Evolutionary conservation across 2,113 vertebrate genomes (phyloP), one percentile per base, ranked within the genome.

Genomic region (Alligator sinensis): DNA sequence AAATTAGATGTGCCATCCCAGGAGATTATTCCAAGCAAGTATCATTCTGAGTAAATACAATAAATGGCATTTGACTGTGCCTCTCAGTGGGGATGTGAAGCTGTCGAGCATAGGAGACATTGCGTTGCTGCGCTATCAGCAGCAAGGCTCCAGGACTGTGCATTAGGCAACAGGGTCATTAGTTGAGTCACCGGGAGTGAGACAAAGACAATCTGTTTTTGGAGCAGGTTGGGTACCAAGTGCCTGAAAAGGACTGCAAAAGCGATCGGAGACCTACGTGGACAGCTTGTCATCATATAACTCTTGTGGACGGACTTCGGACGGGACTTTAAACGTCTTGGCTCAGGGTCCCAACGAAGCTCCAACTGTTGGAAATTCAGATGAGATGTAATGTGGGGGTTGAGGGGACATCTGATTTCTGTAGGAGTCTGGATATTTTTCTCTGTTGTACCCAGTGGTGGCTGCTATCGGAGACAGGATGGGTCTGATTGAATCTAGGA

Each of bases 1-100:
- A 93, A 94, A 97, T 94, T 55, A 95, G 87, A 92, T 80, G 79
- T 96, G 60, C 78, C 86, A 27, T 95, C 78, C 82, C 80, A 80
- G 62, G 88, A 92, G 92, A 66, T 87, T 91, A 68, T 94, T 77
- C 94, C 92, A 87, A 94, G 9, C 70, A 84, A 93, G 64, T 77
- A 92, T 63, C 61, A 0, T 89, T 96, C 88, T 77, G 82, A 95
- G 89, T 91, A 87, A 93, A 95, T 87, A 86, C 91, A 94, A 92
- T 93, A 90, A 89, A 11, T 86, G 64, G 85, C 90, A 38, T 87
- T 19, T 80, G 78, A 55, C 57, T 76, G 75, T 91, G 87, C 61
- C 17, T 87, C 68, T 94, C 92, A 58, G 62, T 85, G 90, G n/a
- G 82, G 30, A n/a, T 10, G 54, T 91, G 87, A 80, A 82, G n/a